phyloP scores from a whole-genome alignment of 2,888 invertebrate species.

The Temnothorax rugatulus region DNA sequence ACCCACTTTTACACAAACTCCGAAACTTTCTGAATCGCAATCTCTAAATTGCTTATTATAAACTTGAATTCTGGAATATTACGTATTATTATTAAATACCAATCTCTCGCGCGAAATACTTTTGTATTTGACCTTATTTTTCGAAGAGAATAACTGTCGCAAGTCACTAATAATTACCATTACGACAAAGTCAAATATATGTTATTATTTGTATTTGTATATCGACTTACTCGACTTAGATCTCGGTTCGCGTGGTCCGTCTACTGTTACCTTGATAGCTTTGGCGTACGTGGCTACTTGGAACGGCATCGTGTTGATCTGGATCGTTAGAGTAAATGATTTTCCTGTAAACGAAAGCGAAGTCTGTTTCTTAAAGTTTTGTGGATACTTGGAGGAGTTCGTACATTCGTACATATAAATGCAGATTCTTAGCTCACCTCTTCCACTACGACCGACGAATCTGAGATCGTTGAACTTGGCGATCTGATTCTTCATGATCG shows the following conservation, averaged over 20 bases:
- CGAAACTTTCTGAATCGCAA: background rate
- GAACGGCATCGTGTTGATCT: conserved; percentile 92
- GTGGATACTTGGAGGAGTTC: background rate
- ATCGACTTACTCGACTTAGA: conserved; percentile 96
- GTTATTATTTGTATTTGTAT: background rate
- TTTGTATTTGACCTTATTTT: background rate
- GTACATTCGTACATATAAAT: background rate
- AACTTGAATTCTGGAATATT: background rate
- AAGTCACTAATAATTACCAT: background rate
- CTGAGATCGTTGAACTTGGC: conserved; percentile 99
- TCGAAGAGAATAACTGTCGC: background rate
- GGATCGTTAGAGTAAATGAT: conserved; percentile 97
- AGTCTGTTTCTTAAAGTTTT: background rate
- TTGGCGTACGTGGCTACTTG: conserved; percentile 98
- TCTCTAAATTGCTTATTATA: background rate
- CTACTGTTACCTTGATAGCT: conserved; percentile 99
- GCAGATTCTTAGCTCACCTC: conserved; percentile 89
- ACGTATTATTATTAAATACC: background rate
- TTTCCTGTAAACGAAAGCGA: conserved; percentile 89
- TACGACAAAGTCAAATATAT: background rate
- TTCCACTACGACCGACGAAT: conserved; percentile 98
- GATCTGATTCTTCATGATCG: conserved; percentile 98
- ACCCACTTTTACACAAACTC: background rate
- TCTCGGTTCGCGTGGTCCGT: conserved; percentile 98
- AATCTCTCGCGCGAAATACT: background rate